Percentiles rank a stretch among this genome's conserved stretches.
Evolutionary conservation across 2,888 invertebrate genomes (phyloP).

Genomic region (Lepas anatifera): DNA sequence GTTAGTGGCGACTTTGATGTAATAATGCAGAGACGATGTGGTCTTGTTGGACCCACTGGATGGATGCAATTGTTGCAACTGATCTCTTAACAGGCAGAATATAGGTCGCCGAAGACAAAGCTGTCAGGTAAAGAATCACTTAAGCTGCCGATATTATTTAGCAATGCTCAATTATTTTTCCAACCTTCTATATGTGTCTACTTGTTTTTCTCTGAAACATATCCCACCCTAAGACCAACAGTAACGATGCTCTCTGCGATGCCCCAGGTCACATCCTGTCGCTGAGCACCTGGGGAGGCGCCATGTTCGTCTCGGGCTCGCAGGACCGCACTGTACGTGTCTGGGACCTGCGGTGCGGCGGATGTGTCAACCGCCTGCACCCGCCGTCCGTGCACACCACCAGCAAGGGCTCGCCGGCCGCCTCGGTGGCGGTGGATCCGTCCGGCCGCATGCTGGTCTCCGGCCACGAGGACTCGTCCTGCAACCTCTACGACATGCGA

Average conservation of each 20-base stretch:
- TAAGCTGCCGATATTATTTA: too few relatives aligned
- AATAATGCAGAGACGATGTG: too few relatives aligned
- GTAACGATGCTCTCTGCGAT: too few relatives aligned
- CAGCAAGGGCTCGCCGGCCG: conserved; percentile 69
- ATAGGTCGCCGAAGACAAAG: too few relatives aligned
- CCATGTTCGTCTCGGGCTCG: conserved; percentile 93
- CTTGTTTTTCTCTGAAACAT: too few relatives aligned
- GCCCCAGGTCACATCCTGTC: conserved; percentile 68
- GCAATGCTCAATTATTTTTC: too few relatives aligned
- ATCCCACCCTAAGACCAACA: too few relatives aligned
- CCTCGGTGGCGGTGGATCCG: conserved; percentile 89
- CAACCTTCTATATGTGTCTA: too few relatives aligned
- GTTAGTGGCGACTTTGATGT: conserved; percentile 33
- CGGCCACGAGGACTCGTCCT: conserved; percentile 90
- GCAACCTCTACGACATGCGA: conserved; percentile 82
- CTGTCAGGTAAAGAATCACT: too few relatives aligned
- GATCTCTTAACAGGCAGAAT: background rate
- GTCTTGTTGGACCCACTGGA: too few relatives aligned
- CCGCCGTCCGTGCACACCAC: conserved; percentile 40
- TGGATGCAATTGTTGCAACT: too few relatives aligned
- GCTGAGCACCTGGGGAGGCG: conserved; percentile 92
- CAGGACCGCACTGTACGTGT: conserved; percentile 95
- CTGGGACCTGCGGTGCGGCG: conserved; percentile 91
- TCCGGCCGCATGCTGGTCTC: conserved; percentile 88
- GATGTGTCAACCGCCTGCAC: conserved; percentile 81